Evolutionary conservation across 1,140 invertebrate genomes (phyloP).

Genomic region (Ips nitidus): DNA sequence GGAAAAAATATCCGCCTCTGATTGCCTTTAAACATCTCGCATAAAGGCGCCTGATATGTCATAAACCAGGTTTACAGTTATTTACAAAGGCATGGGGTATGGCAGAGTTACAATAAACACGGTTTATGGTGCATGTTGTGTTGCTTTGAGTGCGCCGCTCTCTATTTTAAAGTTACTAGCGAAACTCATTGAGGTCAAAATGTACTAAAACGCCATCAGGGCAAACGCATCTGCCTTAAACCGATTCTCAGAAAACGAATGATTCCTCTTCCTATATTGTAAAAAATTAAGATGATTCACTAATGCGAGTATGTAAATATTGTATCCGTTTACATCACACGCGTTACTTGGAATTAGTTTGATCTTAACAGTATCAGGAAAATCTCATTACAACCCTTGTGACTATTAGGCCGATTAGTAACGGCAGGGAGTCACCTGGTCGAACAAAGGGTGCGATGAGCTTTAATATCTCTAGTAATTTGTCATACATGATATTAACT

Average conservation of each 20-base stretch:
- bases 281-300: no score
- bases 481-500: constrained; percentile 11
- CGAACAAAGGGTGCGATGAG: constrained; percentile 13
- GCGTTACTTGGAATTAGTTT: no score
- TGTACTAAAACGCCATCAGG: not conserved
- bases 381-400: constrained; percentile 1
- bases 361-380: no score
- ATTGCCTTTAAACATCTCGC: constrained; percentile 18
- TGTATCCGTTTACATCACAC: no score
- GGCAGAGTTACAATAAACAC: constrained; percentile 48
- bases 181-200: not conserved
- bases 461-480: constrained; percentile 20
- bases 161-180: constrained; percentile 2
- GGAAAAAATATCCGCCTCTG: constrained; percentile 13
- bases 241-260: no score
- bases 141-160: constrained; percentile 29
- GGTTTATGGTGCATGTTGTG: constrained; percentile 34
- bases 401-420: constrained; percentile 15
- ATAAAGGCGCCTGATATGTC: constrained; percentile 46
- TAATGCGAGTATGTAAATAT: no score
- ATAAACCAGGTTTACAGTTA: constrained; percentile 48
- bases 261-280: no score
- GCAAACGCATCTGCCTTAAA: no score
- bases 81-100: constrained; percentile 47
- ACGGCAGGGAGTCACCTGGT: constrained; percentile 18